Conservation (phyloP, 2,797 vertebrate genomes). For the Pelochelys cantorii region DNA sequence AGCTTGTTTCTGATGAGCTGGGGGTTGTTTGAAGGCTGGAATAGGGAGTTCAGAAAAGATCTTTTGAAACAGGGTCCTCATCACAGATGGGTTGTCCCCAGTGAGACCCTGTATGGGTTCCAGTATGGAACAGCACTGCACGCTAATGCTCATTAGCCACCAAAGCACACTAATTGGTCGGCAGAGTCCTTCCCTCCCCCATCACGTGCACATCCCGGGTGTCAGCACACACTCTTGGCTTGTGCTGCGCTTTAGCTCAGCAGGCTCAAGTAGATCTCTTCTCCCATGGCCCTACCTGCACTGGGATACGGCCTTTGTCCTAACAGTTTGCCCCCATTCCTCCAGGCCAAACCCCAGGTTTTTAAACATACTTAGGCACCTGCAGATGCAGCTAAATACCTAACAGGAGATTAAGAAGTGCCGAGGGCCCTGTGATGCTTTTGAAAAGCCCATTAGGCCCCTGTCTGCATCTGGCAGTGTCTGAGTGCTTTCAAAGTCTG, state of each 20-base stretch:
- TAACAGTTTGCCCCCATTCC: not conserved
- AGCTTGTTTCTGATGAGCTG: not conserved
- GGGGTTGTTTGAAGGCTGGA: not conserved
- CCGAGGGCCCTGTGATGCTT: not conserved
- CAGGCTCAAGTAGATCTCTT: not conserved
- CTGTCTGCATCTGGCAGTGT: not conserved
- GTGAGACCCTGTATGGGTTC: not conserved
- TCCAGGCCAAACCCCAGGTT: not conserved
- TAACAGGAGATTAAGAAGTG: not conserved
- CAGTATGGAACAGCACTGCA: not conserved
- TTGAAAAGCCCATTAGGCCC: not conserved
- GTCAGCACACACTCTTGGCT: not conserved
- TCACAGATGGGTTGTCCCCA: not conserved
- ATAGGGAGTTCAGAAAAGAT: not conserved
- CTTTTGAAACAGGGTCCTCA: not conserved
- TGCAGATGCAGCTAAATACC: not conserved
- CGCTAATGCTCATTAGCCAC: not conserved
- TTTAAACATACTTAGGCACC: not conserved
- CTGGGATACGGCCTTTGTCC: not conserved
- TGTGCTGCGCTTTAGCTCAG: not conserved
- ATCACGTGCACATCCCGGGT: not conserved
- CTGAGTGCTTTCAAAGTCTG: not conserved
- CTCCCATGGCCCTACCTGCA: fast-evolving
- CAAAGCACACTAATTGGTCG: not conserved
- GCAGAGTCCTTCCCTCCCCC: not conserved